Percentiles rank a stretch among this genome's conserved stretches.
phyloP scores from a whole-genome alignment of 2,113 vertebrate species.

The Platysternon megacephalum region DNA sequence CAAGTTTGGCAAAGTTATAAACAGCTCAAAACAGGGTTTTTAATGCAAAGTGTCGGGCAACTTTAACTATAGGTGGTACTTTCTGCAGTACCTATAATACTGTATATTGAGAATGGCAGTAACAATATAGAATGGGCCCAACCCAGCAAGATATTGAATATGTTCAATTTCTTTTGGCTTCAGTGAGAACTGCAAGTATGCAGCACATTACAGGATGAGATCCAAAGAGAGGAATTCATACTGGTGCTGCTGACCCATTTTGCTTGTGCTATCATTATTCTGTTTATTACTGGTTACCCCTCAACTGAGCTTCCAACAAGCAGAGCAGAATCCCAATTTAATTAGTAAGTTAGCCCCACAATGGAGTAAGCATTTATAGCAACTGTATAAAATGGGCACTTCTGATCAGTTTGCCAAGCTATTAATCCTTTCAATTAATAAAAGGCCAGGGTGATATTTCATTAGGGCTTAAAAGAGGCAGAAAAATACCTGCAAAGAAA shows the following conservation, averaged over 20 bases:
- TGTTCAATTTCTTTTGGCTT: not conserved
- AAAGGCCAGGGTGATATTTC: not conserved
- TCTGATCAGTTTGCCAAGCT: slow-evolving; percentile 55
- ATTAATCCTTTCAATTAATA: slow-evolving; percentile 46
- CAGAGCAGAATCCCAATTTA: slow-evolving; percentile 13
- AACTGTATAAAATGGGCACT: not conserved
- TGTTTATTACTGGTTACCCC: not conserved
- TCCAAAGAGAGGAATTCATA: not conserved
- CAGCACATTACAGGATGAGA: not conserved
- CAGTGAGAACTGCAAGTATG: not conserved
- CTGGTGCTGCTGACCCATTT: not conserved
- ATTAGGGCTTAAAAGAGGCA: slow-evolving; percentile 33
- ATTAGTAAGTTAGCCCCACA: slow-evolving; percentile 45
- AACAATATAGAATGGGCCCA: not conserved
- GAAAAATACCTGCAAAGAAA: not conserved
- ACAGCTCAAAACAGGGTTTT: not conserved
- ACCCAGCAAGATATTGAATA: not conserved
- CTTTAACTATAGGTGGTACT: not conserved
- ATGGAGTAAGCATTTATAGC: slow-evolving; percentile 1
- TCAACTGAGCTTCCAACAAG: slow-evolving; percentile 15
- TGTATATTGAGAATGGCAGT: not conserved
- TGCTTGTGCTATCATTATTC: not conserved
- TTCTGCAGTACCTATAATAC: not conserved
- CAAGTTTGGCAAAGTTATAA: not conserved
- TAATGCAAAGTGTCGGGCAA: not conserved